These are phyloP conservation scores for Napeogenes sylphis DNA, from an alignment of 2,888 invertebrate species.

Conservation along the genomic window DNA sequence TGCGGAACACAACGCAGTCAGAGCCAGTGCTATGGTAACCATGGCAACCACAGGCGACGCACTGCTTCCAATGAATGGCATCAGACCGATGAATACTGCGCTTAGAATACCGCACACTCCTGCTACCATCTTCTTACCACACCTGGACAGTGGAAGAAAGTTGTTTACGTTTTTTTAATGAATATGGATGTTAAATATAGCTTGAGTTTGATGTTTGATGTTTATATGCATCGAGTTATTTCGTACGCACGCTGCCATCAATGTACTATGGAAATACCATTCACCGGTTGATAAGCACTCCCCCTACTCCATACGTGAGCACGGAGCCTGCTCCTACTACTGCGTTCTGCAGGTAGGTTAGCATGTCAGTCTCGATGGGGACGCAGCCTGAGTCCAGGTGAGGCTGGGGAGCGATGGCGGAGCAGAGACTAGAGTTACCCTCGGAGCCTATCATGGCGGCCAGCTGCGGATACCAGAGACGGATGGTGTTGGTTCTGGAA, in stretches of 20 bases:
- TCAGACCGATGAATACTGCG: conserved; percentile 67
- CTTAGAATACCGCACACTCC: conserved; percentile 62
- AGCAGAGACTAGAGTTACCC: conserved; percentile 52
- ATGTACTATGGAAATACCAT: background rate
- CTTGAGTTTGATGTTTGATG: too few relatives aligned
- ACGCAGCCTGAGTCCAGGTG: conserved; percentile 40
- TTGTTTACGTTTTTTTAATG: background rate
- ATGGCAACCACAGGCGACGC: conserved; percentile 72
- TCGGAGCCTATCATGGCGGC: conserved; percentile 81
- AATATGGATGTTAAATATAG: too few relatives aligned
- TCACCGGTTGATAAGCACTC: conserved; percentile 58
- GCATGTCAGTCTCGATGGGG: conserved; percentile 73
- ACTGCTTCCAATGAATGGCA: conserved; percentile 77
- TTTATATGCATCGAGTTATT: too few relatives aligned
- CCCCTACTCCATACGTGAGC: conserved; percentile 79
- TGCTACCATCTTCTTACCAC: conserved; percentile 61
- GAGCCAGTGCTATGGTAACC: conserved; percentile 74
- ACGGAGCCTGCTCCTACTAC: conserved; percentile 81
- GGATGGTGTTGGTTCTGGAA: conserved; percentile 85
- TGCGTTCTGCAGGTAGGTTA: conserved; percentile 83
- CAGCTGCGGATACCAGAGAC: conserved; percentile 91
- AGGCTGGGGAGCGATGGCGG: conserved; percentile 54
- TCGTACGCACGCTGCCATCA: too few relatives aligned
- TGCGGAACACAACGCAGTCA: conserved; percentile 77
- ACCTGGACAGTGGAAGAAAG: conserved; percentile 39